A percentile compares a stretch with the other conserved stretches of the same genome.
Evolutionary conservation across 2,888 invertebrate species (phyloP).

Genomic region (Noctua comes): DNA sequence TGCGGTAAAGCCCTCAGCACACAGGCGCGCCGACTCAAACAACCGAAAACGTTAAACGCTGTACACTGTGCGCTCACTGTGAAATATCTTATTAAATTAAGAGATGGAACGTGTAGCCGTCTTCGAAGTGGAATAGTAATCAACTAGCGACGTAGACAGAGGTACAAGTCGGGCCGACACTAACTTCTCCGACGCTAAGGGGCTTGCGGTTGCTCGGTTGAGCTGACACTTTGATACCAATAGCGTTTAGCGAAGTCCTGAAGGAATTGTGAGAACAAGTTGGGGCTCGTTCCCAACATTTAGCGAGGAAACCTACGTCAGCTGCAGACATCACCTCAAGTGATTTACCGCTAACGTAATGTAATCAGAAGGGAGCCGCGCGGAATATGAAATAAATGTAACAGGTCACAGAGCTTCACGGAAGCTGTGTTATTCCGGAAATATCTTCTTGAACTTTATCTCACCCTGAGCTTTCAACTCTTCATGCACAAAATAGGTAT

Average conservation of each 20-base stretch:
- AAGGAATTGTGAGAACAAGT: slow-evolving; percentile 56
- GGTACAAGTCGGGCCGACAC: slow-evolving; percentile 62
- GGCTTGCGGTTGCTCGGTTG: slow-evolving; percentile 70
- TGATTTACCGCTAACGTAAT: slow-evolving; percentile 52
- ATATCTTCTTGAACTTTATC: slow-evolving; percentile 17
- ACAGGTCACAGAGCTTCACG: slow-evolving; percentile 25
- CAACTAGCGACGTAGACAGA: slow-evolving; percentile 48
- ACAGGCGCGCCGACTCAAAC: background rate
- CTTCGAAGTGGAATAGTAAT: slow-evolving; percentile 61
- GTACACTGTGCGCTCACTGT: slow-evolving; percentile 55
- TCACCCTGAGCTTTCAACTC: background rate
- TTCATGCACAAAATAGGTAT: background rate
- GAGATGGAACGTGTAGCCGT: slow-evolving; percentile 50
- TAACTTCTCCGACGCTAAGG: slow-evolving; percentile 68
- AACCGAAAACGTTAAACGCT: slow-evolving; percentile 33
- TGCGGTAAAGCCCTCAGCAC: slow-evolving; percentile 48
- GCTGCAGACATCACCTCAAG: slow-evolving; percentile 44
- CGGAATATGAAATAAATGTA: slow-evolving; percentile 40
- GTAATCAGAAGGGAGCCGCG: slow-evolving; percentile 40
- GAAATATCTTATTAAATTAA: slow-evolving; percentile 58
- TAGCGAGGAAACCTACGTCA: slow-evolving; percentile 49
- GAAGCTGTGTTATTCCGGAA: slow-evolving; percentile 23
- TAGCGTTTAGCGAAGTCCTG: slow-evolving; percentile 65
- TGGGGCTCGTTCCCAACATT: slow-evolving; percentile 39
- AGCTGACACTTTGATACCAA: slow-evolving; percentile 74